Base-by-base conservation (phyloP, 2,113 vertebrate species). In the Strigops habroptila region DNA sequence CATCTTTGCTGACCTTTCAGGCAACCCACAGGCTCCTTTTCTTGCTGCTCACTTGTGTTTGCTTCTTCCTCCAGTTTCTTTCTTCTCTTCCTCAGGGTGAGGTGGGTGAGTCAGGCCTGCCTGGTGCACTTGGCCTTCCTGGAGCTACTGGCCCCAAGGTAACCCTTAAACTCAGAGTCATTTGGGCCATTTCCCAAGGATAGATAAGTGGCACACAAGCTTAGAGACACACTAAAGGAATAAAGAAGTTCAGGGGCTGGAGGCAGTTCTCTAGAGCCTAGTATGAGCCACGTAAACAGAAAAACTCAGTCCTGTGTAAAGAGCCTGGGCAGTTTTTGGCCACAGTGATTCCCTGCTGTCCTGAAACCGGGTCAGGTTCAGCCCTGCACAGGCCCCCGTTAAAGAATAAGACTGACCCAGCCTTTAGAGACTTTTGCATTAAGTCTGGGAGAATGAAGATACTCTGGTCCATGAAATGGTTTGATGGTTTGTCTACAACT, bases 111-210 rank as follows among this genome's bases (percentile, higher is more conserved):
- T 82, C 94, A 23, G 98, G 97, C 84, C 83, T 96, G 76, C 97
- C 97, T 0, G 98, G 97, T 80, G 82, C 88, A 2, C 91, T 3
- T 53, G 99, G 99, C 55, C 94, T 98, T 68, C 85, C 95, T 73
- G 99, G 98, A 97, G 95, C 97, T 86, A 91, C 97, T 93, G 99
- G 99, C 85, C 96, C 94, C 82, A 98, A 98, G 98, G 99, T 99
- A 98, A 96, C 37, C 37, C 60, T 73, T 55, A 3, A 82, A 33
- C 33, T 35, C 7, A 17, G 14, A 80, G 48, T 33, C 64, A 30
- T 43, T 8, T 57, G 43, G 69, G 81, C 41, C 30, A 6, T 25
- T 43, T 75, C 33, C 65, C 37, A 18, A 22, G 65, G 64, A 41
- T 41, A 71, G 43, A 88, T 30, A 22, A 64, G 17, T 23, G 57